These are phyloP conservation scores for Melitaea athalia DNA, from an alignment of 2,888 invertebrate species.

Conservation along the genomic window DNA sequence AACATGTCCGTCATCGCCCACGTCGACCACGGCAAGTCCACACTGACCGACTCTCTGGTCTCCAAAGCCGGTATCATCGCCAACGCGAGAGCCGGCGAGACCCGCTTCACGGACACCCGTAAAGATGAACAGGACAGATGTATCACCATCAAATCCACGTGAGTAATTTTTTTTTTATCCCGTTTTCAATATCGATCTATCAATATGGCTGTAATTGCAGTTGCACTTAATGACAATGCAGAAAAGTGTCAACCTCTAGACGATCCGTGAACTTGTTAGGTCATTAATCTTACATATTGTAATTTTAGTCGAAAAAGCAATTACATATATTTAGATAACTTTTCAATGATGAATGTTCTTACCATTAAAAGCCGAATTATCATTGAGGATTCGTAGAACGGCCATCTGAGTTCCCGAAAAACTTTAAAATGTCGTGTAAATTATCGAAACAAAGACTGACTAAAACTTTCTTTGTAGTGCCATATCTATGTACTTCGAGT, in stretches of 20 bases:
- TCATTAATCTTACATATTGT: conserved; percentile 5
- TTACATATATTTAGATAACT: not conserved
- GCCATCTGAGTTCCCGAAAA: conserved; percentile 72
- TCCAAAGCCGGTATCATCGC: conserved; percentile 99
- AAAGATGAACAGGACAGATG: conserved; percentile 99
- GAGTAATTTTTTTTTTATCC: conserved; percentile 68
- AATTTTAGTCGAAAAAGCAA: not conserved
- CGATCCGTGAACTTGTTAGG: not conserved
- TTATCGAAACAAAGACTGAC: conserved; percentile 13
- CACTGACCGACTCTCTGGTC: conserved; percentile 99
- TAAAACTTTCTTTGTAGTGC: conserved; percentile 84
- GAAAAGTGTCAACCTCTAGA: not conserved
- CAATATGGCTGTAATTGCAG: conserved; percentile 36
- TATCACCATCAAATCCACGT: conserved; percentile 99
- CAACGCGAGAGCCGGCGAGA: conserved; percentile 98
- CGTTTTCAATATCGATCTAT: conserved; percentile 46
- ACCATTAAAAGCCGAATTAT: conserved; percentile 69
- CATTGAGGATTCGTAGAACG: conserved; percentile 80
- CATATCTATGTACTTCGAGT: conserved; percentile 99
- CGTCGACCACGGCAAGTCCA: conserved; percentile 99
- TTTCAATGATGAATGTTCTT: conserved; percentile 80
- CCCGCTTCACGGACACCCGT: conserved; percentile 99
- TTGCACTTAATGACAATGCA: conserved; percentile 16
- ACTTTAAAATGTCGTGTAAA: not conserved
- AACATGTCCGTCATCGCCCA: conserved; percentile 99